Evolutionary conservation across 2,113 vertebrate species (phyloP), one percentile per base, ranked within the genome.

Genomic region (Aphyosemion australe): DNA sequence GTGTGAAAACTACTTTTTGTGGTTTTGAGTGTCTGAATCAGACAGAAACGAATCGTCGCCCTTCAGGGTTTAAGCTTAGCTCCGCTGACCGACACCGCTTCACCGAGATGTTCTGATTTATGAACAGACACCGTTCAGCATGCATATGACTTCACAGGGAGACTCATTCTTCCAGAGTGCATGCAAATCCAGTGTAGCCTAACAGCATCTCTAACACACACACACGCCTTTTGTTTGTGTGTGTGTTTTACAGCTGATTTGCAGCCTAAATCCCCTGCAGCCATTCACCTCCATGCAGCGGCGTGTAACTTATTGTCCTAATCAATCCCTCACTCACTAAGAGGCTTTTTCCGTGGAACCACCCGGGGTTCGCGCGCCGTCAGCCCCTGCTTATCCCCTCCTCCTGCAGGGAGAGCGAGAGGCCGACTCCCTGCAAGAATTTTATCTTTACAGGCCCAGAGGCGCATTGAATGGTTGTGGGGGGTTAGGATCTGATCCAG

Each of bases 281-380:
- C 62, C 64, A 5, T 70, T 79, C 72, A 77, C 80, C 72, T 76
- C 78, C 1, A 6, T 2, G 51, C 72, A 72, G 65, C 32, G 46
- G 65, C 68, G 65, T 80, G 82, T 70, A 79, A 61, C 80, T 68
- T 65, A 74, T 82, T 84, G 85, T 87, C 72, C 76, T 80, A 76
- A 83, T 86, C 85, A 83, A 80, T 85, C 76, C 71, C 79, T 79
- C 62, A 13, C 79, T 70, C 84, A 67, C 78, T 83, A 83, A 85
- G 80, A 84, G 77, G 82, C 82, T 88, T 86, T 80, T 65, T 70
- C 69, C 20, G 16, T 52, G 61, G 61, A 72, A 2, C 73, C 82
- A 68, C 84, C 78, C 52, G 65, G 72, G 80, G 74, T 65, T 43
- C n/a, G 69, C 69, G 15, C 34, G 61, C 21, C 1, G 83, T 58